Evolutionary conservation across 2,888 invertebrate genomes (phyloP).

Genomic region (Eupithecia abbreviata): DNA sequence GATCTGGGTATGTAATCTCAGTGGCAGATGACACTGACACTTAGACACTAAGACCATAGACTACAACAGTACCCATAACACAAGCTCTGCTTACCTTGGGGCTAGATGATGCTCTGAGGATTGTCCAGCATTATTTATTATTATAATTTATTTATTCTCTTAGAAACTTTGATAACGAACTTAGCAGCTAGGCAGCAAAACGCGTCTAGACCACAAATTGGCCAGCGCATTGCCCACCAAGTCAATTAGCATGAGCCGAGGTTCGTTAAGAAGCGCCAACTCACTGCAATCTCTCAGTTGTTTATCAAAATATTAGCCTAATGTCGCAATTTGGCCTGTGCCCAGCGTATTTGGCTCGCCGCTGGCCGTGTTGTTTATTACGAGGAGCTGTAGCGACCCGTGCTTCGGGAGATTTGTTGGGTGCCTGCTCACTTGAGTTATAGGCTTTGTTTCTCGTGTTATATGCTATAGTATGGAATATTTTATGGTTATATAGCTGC

Average conservation of each 20-base stretch:
- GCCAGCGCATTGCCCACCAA: not conserved
- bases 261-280: constrained; percentile 23
- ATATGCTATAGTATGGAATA: constrained; percentile 31
- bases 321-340: constrained; percentile 62
- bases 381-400: constrained; percentile 44
- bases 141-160: no score
- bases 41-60: no score
- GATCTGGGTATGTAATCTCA: no score
- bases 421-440: constrained; percentile 54
- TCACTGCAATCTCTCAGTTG: constrained; percentile 26
- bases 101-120: no score
- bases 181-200: not conserved
- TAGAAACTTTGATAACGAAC: not conserved
- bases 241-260: constrained; percentile 14
- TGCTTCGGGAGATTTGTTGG: constrained; percentile 55
- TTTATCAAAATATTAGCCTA: constrained; percentile 66
- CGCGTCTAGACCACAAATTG: constrained; percentile 8
- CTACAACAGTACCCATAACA: no score
- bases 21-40: no score
- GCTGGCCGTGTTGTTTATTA: constrained; percentile 45
- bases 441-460: constrained; percentile 53
- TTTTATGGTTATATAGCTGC: constrained; percentile 13
- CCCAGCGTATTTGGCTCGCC: constrained; percentile 59
- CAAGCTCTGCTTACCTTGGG: no score
- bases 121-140: no score